Base-by-base conservation (phyloP, 1,140 invertebrate genomes). In the Listronotus oregonensis region DNA sequence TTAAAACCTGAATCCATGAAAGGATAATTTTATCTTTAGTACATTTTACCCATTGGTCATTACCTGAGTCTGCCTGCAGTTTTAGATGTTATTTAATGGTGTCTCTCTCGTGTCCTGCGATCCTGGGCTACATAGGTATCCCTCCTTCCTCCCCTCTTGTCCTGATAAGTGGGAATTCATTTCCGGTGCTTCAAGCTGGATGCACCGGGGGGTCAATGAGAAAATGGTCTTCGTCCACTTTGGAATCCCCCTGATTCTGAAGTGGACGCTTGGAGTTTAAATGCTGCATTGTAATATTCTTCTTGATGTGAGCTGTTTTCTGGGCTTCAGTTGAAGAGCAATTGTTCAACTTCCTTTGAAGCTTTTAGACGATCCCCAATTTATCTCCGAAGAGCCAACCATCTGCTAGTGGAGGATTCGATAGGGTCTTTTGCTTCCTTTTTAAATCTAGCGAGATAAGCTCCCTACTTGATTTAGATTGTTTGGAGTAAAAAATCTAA, bases 371-470 rank as follows among this genome's bases (percentile, higher is more conserved):
- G 7, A 14, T 66, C 47, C 1, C 40, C 32, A 66, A 39, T 11
- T 62, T 61, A 14, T 50, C 39, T 18, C 64, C 64, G 27, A 66
- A 66, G 11, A 66, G 49, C 31, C 42, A 66, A 11, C 37, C 43
- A 15, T 66, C 58, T n/a, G n/a, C n/a, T 7, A 42, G 2, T 6
- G 64, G 56, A n/a, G 51, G 15, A 5, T 31, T 15, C 5, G 12
- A 9, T 11, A 62, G 42, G 8, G 49, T 62, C 1, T 62, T 58
- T 15, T 54, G 4, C 3, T 62, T 31, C 40, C 40, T 61, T 14
- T 54, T 60, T 46, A 66, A 44, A 62, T 62, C 63, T 10, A 57
- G 7, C 0, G 64, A 50, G 32, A 66, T 27, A 17, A 66, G 44
- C 1, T 58, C 42, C 21, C 57, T 50, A 27, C 58, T 34, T 1